A percentile compares a stretch with the other conserved stretches of the same genome.
Evolutionary conservation across 2,113 vertebrate genomes (phyloP).

Genomic region (Cavia porcellus): DNA sequence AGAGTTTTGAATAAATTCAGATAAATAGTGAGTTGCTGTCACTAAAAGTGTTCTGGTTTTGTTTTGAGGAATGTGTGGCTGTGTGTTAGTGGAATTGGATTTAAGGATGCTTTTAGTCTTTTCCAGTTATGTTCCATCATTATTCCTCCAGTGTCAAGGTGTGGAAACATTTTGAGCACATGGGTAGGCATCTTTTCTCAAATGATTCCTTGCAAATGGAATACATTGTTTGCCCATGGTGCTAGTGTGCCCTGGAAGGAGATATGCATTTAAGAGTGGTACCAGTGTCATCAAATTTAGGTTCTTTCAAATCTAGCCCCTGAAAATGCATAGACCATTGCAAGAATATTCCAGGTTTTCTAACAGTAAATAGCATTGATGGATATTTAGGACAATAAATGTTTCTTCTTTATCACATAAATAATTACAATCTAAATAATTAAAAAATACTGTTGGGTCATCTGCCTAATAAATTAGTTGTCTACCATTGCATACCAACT

Average conservation of each 20-base stretch:
- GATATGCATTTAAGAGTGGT: neutral
- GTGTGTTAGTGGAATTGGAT: neutral
- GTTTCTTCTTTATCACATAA: neutral
- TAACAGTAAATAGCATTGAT: neutral
- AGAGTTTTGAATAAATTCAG: neutral
- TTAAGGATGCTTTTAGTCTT: neutral
- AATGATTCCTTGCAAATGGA: neutral
- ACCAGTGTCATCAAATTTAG: neutral
- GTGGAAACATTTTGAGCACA: neutral
- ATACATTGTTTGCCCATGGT: neutral
- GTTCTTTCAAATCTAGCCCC: neutral
- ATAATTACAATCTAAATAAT: neutral
- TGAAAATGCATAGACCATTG: neutral
- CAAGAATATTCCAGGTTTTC: neutral
- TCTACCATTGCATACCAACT: neutral
- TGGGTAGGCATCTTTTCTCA: neutral
- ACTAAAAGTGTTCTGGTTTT: neutral
- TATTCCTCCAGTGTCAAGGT: conserved; percentile 18
- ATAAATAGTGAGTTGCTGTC: neutral
- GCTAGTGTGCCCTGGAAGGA: neutral
- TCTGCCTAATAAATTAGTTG: neutral
- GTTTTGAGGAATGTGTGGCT: neutral
- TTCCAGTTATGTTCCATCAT: neutral
- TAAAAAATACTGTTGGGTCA: neutral
- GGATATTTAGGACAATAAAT: neutral